Conservation (phyloP, 2,888 invertebrate species). For the Cotesia congregata region DNA sequence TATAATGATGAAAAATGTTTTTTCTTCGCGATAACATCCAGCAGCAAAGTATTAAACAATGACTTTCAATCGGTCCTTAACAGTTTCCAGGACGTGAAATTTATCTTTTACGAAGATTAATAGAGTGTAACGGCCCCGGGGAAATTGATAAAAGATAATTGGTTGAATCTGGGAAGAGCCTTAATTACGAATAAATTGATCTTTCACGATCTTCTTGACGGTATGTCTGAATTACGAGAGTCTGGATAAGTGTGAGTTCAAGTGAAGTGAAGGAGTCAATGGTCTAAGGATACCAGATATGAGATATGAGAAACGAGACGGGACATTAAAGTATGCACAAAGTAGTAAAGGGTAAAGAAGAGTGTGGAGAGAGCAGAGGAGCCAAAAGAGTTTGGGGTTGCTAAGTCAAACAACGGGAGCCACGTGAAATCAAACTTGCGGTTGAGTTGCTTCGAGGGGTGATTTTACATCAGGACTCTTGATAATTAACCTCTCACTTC, state of each 20-base stretch:
- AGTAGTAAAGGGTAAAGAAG: conserved; percentile 4
- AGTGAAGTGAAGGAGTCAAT: conserved; percentile 18
- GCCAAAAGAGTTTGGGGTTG: not conserved
- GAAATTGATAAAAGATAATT: conserved; percentile 29
- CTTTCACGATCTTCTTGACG: conserved; percentile 28
- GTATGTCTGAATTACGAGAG: conserved; percentile 12
- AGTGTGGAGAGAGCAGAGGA: not conserved
- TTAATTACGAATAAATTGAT: conserved; percentile 40
- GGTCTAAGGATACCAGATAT: not conserved
- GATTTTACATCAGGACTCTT: not conserved
- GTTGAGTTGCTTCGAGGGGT: conserved; percentile 23
- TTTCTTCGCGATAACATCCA: not conserved
- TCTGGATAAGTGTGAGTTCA: not conserved
- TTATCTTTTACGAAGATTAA: conserved; percentile 25
- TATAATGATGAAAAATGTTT: not conserved
- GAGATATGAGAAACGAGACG: not conserved
- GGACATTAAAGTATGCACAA: conserved; percentile 2
- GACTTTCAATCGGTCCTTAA: conserved; percentile 9
- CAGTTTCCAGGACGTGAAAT: not conserved
- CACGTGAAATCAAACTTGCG: conserved; percentile 32
- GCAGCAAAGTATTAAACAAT: not conserved
- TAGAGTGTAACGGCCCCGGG: conserved; percentile 26
- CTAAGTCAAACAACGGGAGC: conserved; percentile 26
- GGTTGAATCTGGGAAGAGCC: conserved; percentile 11
- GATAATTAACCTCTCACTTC: conserved; percentile 7